Base-by-base conservation (phyloP, 2,888 invertebrate genomes). In the Agrypnus murinus region DNA sequence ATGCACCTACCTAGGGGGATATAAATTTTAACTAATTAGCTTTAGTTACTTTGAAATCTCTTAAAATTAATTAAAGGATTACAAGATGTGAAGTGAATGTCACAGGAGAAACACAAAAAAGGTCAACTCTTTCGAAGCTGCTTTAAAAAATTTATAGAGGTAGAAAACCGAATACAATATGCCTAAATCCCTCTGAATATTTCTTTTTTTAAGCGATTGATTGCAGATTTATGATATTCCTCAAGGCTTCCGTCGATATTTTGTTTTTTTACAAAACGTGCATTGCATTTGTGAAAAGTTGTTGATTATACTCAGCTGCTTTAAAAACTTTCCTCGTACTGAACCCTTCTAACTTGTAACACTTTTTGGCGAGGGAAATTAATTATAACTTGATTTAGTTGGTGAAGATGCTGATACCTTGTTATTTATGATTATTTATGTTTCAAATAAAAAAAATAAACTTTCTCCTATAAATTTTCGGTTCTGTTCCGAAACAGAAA, bases 21-120 rank as follows among this genome's bases (percentile, higher is more conserved):
- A 74, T 75, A 75, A 75, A 75, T 75, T 75, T 71, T 58, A 58
- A 31, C 48, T 69, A 74, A 72, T 75, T 75, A 75, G 59, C 45
- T 57, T 66, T 53, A 48, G 55, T 67, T 25, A 59, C 58, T 71
- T 71, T 62, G 58, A 71, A 70, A 71, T 71, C 66, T 66, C 43
- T 66, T 66, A 62, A 63, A 66, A 60, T 71, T 71, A 66, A 65
- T 69, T 69, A 69, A 60, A 17, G 65, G 50, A 57, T 57, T 46
- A 69, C 14, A 66, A 60, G 60, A 59, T 36, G 10, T 58, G 45
- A 32, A 17, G 10, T 36, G 17, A 19, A 5, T 34, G 14, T 19
- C n/a, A 38, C 8, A 17, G 17, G 7, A 57, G 38, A 25, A 53
- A 53, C 12, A 4, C 12, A 53, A 46, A 25, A 25, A 25, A 5